Evolutionary conservation across 2,113 vertebrate genomes (phyloP), one percentile per base, ranked within the genome.

Genomic region (Galeopterus variegatus): DNA sequence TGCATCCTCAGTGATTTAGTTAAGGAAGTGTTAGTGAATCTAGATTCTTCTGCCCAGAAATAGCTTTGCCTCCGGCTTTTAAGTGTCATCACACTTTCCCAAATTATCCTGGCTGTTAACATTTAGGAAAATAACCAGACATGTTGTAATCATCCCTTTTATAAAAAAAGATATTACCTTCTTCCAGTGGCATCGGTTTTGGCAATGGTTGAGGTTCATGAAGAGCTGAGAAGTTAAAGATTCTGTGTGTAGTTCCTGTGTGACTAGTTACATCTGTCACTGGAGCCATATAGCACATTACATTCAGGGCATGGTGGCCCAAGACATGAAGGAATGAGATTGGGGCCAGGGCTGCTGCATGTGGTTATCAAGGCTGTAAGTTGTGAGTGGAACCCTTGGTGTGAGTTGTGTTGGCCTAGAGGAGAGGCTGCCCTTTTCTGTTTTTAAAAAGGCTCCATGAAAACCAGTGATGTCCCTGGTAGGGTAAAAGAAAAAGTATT

Each of bases 11-110:
- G 33, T 45, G 86, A 79, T 90, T 48, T 70, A 65, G n/a, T 89
- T 26, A 73, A 90, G 12, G 72, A 64, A 4, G 54, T 77, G 11
- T 45, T 90, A 48, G 80, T 24, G 31, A 92, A 96, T 88, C 90
- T 82, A 83, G 73, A 83, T 88, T 82, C 50, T 95, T 97, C 81
- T 88, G 26, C 62, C 58, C 54, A 19, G 64, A 94, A 95, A 96
- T 95, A 97, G 88, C 60, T 96, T 94, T 95, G 90, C 80, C 60
- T 94, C 60, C 97, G 60, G 23, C 69, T 80, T 56, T 24, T 60
- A 87, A 91, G 52, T 54, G 75, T 94, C 75, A 76, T 95, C 89
- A 91, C 79, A 84, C 82, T 85, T 97, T 94, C 86, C 64, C 52
- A 90, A 90, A 94, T 93, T 96, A 94, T 90, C 64, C 65, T 95